Conservation (phyloP, 2,888 invertebrate species). For the Idaea dimidiata region DNA sequence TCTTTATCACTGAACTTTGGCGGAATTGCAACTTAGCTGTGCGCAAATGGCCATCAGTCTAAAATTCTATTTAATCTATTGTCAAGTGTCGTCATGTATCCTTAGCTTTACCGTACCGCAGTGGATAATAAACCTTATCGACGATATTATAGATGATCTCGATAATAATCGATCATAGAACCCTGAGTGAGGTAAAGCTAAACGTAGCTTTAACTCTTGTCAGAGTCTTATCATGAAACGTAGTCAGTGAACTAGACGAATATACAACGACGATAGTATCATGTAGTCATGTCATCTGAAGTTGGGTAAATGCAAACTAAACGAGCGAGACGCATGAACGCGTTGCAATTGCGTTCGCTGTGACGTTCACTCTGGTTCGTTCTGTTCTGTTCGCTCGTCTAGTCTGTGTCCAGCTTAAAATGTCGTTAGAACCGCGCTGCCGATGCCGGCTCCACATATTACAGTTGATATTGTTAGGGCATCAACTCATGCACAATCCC, state of each 20-base stretch:
- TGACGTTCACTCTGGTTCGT: too few relatives aligned
- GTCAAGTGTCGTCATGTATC: too few relatives aligned
- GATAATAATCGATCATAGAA: not conserved
- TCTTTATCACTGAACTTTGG: too few relatives aligned
- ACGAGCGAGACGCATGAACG: too few relatives aligned
- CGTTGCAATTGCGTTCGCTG: too few relatives aligned
- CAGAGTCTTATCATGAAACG: not conserved
- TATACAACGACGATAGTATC: not conserved
- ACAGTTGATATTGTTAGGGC: not conserved
- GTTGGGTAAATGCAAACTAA: not conserved
- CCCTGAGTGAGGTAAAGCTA: not conserved
- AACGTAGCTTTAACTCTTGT: not conserved
- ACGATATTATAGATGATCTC: not conserved
- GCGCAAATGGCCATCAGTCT: too few relatives aligned
- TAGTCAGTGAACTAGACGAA: not conserved
- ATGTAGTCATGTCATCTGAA: not conserved
- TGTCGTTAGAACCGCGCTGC: not conserved
- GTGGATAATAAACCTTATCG: not conserved
- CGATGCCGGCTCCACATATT: not conserved
- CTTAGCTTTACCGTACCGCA: not conserved
- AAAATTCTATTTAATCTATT: too few relatives aligned
- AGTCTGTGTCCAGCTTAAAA: too few relatives aligned
- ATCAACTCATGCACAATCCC: conserved; percentile 21
- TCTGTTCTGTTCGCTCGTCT: too few relatives aligned
- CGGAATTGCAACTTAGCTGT: too few relatives aligned